Evolutionary conservation across 2,888 invertebrate genomes (phyloP), one percentile per base, ranked within the genome.

Genomic region (Eulithis prunata): DNA sequence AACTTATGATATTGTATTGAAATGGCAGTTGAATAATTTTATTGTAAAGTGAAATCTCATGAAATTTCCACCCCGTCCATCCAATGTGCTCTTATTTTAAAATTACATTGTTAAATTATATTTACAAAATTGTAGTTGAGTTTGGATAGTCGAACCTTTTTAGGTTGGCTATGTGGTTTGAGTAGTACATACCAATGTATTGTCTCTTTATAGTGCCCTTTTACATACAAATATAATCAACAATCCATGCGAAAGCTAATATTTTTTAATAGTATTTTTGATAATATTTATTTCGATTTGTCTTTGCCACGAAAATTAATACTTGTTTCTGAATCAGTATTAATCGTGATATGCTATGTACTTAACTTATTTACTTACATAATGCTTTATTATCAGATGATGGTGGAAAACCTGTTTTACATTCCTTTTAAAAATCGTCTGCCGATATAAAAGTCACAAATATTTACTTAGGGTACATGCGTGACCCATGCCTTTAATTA

Each of bases 41-140:
- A 62, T 58, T 57, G 28, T 68, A 49, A 62, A 67, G 57, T 66
- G 55, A 62, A 43, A 65, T 59, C 58, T 59, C 62, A 73, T 73
- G 62, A 78, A 75, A 76, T 75, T 72, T 70, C 61, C 61, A 64
- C 76, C 80, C 82, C 82, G 82, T 81, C 82, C 82, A 82, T 69
- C 69, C 62, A 63, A 70, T 64, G 61, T 73, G 66, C 56, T 70
- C 47, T 62, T 60, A 32, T 32, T 66, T 66, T 64, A 63, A 71
- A 65, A 70, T 70, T 66, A 64, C 62, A 69, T 55, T 49, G 69
- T 75, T 69, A 68, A 71, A 78, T 69, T 64, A 71, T 64, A 69
- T 78, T 69, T 74, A 68, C 72, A 71, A 71, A 73, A 36, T 61
- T 47, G 36, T 57, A 28, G 14, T 58, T 57, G 46, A 47, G 55